Evolutionary conservation across 2,797 vertebrate species (phyloP).

Genomic region (Megalops cyprinoides): DNA sequence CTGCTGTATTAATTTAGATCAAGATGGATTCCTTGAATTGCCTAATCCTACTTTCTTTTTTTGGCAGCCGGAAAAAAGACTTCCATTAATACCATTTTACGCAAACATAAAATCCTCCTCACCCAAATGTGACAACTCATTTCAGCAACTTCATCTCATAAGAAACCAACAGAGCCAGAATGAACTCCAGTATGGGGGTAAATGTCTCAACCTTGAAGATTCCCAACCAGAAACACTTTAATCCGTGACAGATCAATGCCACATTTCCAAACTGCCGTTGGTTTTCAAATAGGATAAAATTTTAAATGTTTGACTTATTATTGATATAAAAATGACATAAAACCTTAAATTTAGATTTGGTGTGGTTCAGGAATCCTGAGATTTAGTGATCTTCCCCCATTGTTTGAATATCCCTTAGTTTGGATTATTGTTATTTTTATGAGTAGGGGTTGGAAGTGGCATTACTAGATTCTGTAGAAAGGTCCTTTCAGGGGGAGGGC

Average conservation of each 20-base stretch:
- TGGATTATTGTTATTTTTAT: not conserved
- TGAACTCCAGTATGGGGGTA: constrained; percentile 7
- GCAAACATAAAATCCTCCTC: not conserved
- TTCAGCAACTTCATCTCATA: not conserved
- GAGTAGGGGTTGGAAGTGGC: too few relatives aligned
- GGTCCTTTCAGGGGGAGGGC: not conserved
- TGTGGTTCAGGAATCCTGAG: not conserved
- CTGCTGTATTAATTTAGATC: not conserved
- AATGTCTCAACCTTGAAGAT: constrained; percentile 7
- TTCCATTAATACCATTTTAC: constrained; percentile 24
- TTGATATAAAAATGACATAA: not conserved
- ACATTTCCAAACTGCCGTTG: not conserved
- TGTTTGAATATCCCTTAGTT: not conserved
- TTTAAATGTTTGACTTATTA: too few relatives aligned
- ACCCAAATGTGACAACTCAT: not conserved
- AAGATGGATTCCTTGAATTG: too few relatives aligned
- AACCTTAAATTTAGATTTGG: not conserved
- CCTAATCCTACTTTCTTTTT: not conserved
- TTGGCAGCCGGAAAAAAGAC: constrained; percentile 17
- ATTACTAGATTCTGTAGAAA: not conserved
- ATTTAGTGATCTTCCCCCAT: not conserved
- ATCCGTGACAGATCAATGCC: not conserved
- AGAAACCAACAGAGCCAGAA: constrained; percentile 11
- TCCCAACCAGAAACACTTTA: constrained; percentile 2
- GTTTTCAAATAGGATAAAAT: not conserved